phyloP scores from a whole-genome alignment of 1,140 invertebrate genomes.

The Euborellia annulipes region DNA sequence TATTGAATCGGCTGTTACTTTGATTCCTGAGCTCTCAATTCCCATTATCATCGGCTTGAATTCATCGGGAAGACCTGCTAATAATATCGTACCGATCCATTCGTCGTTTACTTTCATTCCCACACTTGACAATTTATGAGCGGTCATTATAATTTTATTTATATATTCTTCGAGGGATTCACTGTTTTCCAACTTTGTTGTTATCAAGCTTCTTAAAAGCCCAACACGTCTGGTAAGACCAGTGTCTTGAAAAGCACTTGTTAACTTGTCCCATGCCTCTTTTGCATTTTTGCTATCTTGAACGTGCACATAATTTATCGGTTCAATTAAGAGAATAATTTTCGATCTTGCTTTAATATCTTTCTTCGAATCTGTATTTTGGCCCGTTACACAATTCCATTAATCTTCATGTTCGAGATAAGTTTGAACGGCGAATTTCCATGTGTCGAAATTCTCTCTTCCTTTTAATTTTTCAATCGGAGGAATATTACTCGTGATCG shows the following conservation, averaged over 20 bases:
- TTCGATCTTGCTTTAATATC: too few relatives aligned
- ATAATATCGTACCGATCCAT: conserved; percentile 6
- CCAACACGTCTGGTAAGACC: conserved; percentile 17
- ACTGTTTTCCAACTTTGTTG: conserved; percentile 15
- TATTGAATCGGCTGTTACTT: conserved; percentile 1
- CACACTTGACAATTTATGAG: conserved; percentile 15
- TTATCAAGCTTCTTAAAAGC: conserved; percentile 16
- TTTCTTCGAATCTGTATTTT: too few relatives aligned
- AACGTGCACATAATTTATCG: conserved; percentile 15
- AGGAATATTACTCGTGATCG: too few relatives aligned
- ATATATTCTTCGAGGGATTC: conserved; percentile 17
- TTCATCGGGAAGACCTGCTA: conserved; percentile 7
- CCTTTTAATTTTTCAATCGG: too few relatives aligned
- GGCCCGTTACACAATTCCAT: too few relatives aligned
- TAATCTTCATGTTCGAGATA: too few relatives aligned
- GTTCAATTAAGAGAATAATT: too few relatives aligned
- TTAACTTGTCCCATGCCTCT: conserved; percentile 17
- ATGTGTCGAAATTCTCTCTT: too few relatives aligned
- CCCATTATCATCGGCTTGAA: conserved; percentile 10
- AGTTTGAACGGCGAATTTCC: too few relatives aligned
- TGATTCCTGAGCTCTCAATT: conserved; percentile 3
- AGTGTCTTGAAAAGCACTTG: conserved; percentile 16
- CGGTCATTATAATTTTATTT: conserved; percentile 15
- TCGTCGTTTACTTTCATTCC: conserved; percentile 11
- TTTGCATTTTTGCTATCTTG: conserved; percentile 18